Evolutionary conservation across 1,140 invertebrate species (phyloP), one percentile per base, ranked within the genome.

Genomic region (Tetragonula clypearis): DNA sequence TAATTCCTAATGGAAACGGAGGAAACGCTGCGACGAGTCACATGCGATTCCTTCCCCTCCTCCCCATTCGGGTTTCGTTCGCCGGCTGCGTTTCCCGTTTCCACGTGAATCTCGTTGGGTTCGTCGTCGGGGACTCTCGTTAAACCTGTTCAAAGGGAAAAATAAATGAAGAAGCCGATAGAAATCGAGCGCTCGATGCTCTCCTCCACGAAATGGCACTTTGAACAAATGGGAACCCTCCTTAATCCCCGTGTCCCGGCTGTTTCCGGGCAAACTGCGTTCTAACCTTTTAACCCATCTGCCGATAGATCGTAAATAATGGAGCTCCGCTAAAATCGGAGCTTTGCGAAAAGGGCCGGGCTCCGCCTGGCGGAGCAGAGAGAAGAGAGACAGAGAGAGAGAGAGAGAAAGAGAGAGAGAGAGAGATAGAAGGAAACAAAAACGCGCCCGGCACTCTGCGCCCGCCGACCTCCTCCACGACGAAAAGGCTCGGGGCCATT

Each of bases 71-170:
- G 41, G 41, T 49, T 49, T 8, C 41, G 9, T 35, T 23, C 55
- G 21, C 19, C 55, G 15, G 41, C n/a, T 3, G 17, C 5, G 49
- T 60, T 53, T 19, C 17, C 23, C 23, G 8, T 75, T 55, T 75
- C 17, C 23, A 21, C 68, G 58, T 35, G 74, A 78, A 74, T 86
- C 66, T 65, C 17, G 41, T 49, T 35, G 55, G 55, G 41, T 58
- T 53, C 23, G n/a, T 30, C 26, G 17, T 4, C 11, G 26, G 35
- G 19, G 35, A 49, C 26, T 82, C 69, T 85, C 35, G 71, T 88
- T 82, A 82, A 79, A 23, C 69, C 41, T 49, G 41, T 8, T 85
- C n/a, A 60, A 79, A 71, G 69, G 72, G 87, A 89, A 86, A 88
- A 82, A 76, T 86, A 62, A 79, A 84, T 56, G 82, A 79, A 56